These are phyloP conservation scores for human (Homo sapiens) DNA, from an alignment of 2,113 vertebrate genomes.

Conservation along the genomic window DNA sequence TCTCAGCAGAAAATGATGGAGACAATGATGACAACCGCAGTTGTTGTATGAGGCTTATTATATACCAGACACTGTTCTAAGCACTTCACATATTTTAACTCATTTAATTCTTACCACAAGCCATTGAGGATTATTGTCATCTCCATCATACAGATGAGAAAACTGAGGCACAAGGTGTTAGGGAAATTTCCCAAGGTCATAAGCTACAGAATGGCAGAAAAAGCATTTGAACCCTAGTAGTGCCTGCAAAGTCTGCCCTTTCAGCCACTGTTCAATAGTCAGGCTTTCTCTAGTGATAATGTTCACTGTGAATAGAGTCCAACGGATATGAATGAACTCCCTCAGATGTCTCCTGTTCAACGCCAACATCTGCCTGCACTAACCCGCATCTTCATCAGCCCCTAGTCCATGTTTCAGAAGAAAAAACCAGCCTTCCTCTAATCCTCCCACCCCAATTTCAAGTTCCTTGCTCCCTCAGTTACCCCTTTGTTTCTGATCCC, in stretches of 20 bases:
- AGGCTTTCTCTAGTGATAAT: not conserved
- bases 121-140: not conserved
- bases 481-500: not conserved
- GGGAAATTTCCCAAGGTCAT: not conserved
- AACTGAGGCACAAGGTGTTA: not conserved
- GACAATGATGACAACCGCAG: fast-evolving
- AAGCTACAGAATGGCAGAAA: not conserved
- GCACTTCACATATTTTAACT: not conserved
- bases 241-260: fast-evolving
- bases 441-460: not conserved
- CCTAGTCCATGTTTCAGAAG: not conserved
- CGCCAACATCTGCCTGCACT: fast-evolving
- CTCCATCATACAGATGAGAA: not conserved
- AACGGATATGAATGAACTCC: fast-evolving
- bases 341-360: not conserved
- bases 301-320: too few relatives aligned
- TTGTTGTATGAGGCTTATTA: fast-evolving
- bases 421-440: not conserved
- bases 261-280: fast-evolving
- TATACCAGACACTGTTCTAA: not conserved
- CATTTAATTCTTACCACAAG: not conserved
- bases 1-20: not conserved
- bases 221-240: not conserved
- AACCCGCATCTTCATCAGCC: not conserved
- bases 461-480: not conserved